phyloP scores from a whole-genome alignment of 37 sponge, comb jelly and placozoan species.

The Dysidea cf. avara region DNA sequence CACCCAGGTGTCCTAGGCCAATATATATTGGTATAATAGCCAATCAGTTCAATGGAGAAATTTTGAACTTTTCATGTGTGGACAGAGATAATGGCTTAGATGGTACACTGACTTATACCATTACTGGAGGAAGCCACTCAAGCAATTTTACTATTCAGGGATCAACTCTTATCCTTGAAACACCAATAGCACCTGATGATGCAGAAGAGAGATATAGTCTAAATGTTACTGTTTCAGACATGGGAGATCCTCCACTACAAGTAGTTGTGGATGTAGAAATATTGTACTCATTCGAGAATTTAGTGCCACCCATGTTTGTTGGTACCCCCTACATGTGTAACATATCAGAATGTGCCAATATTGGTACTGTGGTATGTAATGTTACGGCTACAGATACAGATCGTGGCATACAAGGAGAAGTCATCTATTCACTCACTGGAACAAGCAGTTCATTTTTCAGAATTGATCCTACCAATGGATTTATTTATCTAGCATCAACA shows the following conservation, averaged over 20 bases:
- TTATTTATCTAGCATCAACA: constrained; percentile 5
- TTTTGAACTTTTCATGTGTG: constrained; percentile 39
- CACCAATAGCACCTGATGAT: constrained; percentile 2
- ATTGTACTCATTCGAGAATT: constrained; percentile 50
- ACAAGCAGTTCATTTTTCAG: not conserved
- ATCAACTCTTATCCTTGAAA: constrained; percentile 11
- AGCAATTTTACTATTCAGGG: constrained; percentile 4
- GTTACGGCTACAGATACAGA: constrained; percentile 63
- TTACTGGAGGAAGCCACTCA: constrained; percentile 21
- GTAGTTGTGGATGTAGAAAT: constrained; percentile 24
- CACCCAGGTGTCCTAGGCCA: constrained; percentile 42
- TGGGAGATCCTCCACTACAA: constrained; percentile 5
- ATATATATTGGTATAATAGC: constrained; percentile 46
- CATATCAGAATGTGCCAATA: constrained; percentile 29
- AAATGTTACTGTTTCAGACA: constrained; percentile 38
- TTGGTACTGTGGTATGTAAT: constrained; percentile 30
- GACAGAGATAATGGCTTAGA: constrained; percentile 42
- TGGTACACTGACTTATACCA: constrained; percentile 34
- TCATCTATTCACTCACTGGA: constrained; percentile 44
- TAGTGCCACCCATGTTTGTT: constrained; percentile 33
- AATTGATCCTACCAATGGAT: constrained; percentile 22
- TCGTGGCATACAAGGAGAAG: constrained; percentile 43
- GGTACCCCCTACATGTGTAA: constrained; percentile 12
- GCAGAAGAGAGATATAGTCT: constrained; percentile 30
- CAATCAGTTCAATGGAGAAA: constrained; percentile 6